Base-by-base conservation (phyloP, 2,888 invertebrate species). In the Plebejus anna region DNA sequence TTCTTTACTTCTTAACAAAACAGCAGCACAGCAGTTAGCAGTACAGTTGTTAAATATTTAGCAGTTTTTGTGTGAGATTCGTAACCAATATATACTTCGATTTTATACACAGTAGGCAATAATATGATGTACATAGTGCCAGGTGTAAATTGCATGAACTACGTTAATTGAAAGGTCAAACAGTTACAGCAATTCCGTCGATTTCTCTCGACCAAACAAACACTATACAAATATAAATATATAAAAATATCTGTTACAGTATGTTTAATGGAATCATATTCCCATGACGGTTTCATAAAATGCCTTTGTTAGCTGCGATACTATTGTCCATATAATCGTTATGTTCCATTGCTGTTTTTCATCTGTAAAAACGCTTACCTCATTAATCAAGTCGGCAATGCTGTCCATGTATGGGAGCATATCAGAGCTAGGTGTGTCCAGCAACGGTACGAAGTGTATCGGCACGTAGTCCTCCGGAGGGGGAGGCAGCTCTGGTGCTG, bases 401-500 rank as follows among this genome's bases (percentile, higher is more conserved):
- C 94, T 91, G 85, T 98, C 97, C 90, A 98, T 97, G 87, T 97
- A 96, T 1, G 95, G 91, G 57, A 95, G 94, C 84, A 98, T 95
- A 81, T 97, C 96, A 0, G 96, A 96, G 79, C 95, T 95, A 0
- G 97, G 96, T 7, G 95, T 95, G 87, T 98, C 98, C 78, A 96
- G 94, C 3, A 97, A 94, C 36, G 96, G 95, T 13, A 98, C 95
- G 79, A 96, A 95, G 79, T 96, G 93, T 83, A 96, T 96, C 72
- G 94, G 91, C 0, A 94, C 94, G 79, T 95, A 96, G 75, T 94
- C 93, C 82, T 95, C 95, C 5, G 96, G 95, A 1, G 93, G 92
- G 76, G 96, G 95, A 0, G 98, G 97, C 72, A 98, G 94, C 85
- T 98, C 98, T 0, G 97, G 96, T 0, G 98, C 97, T 32, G 96